A percentile compares a stretch with the other conserved stretches of the same genome.
Evolutionary conservation across 2,797 vertebrate species (phyloP).

Genomic region (Sphenodon punctatus): DNA sequence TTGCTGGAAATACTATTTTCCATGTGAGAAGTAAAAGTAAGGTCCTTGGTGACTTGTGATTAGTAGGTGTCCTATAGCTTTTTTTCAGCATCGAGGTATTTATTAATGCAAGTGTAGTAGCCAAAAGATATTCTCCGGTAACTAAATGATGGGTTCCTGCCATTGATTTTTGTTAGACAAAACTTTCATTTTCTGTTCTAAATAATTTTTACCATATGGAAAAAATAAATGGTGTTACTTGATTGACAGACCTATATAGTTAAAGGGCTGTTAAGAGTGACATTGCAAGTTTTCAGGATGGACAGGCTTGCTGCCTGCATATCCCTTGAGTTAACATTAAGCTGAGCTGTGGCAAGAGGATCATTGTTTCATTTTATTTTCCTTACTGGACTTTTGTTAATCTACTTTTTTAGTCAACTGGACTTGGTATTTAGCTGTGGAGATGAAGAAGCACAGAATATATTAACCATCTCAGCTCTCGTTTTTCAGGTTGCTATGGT

Average conservation of each 20-base stretch:
- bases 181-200: neutral
- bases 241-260: neutral
- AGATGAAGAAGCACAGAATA: constrained; percentile 40
- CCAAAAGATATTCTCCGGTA: neutral
- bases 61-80: neutral
- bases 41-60: no score
- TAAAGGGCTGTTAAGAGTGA: neutral
- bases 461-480: constrained; percentile 46
- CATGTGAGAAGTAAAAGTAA: neutral
- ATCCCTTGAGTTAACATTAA: neutral
- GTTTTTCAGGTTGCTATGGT: constrained; percentile 91
- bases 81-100: neutral
- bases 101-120: neutral
- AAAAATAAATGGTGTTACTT: neutral
- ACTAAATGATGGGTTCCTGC: neutral
- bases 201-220: neutral
- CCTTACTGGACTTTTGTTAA: neutral
- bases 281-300: neutral
- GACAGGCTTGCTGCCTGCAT: neutral
- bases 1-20: neutral
- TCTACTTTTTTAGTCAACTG: neutral
- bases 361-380: constrained; percentile 7
- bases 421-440: constrained; percentile 30
- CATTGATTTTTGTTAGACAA: neutral
- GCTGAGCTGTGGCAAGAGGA: neutral